A percentile compares a stretch with the other conserved stretches of the same genome.
phyloP scores from a whole-genome alignment of 2,888 invertebrate genomes.

The Lasius platythorax region DNA sequence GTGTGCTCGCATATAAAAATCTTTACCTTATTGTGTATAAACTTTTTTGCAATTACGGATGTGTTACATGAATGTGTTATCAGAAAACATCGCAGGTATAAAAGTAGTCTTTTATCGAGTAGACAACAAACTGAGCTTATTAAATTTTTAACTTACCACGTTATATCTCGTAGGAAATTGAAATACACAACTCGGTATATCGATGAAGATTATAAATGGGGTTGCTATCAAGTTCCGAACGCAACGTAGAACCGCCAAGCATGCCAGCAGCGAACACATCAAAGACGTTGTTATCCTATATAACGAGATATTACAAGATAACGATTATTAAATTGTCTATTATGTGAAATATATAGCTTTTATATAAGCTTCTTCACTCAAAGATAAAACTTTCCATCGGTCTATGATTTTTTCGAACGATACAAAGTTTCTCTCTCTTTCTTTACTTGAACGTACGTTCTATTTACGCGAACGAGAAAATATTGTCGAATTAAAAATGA shows the following conservation, averaged over 20 bases:
- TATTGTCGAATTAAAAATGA: background rate
- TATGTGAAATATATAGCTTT: background rate
- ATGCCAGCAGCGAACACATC: constrained; percentile 68
- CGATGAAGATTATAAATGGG: constrained; percentile 88
- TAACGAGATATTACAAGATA: background rate
- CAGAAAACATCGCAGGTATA: background rate
- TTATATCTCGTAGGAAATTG: constrained; percentile 88
- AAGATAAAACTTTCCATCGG: background rate
- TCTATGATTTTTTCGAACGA: background rate
- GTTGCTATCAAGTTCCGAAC: constrained; percentile 87
- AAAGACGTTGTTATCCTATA: constrained; percentile 70
- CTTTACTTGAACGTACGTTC: background rate
- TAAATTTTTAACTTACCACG: constrained; percentile 74
- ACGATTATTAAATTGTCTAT: background rate
- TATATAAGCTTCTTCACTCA: background rate
- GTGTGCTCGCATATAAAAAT: background rate
- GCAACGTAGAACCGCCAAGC: constrained; percentile 85
- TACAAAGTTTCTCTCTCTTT: background rate
- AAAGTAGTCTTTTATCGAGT: background rate
- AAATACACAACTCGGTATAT: constrained; percentile 88
- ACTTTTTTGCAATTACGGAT: background rate
- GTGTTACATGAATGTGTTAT: background rate
- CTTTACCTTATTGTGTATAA: background rate
- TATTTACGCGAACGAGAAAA: background rate
- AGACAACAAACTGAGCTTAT: background rate